A percentile compares a stretch with the other conserved stretches of the same genome.
phyloP scores from a whole-genome alignment of 2,113 vertebrate species.

The Glaucidium brasilianum region DNA sequence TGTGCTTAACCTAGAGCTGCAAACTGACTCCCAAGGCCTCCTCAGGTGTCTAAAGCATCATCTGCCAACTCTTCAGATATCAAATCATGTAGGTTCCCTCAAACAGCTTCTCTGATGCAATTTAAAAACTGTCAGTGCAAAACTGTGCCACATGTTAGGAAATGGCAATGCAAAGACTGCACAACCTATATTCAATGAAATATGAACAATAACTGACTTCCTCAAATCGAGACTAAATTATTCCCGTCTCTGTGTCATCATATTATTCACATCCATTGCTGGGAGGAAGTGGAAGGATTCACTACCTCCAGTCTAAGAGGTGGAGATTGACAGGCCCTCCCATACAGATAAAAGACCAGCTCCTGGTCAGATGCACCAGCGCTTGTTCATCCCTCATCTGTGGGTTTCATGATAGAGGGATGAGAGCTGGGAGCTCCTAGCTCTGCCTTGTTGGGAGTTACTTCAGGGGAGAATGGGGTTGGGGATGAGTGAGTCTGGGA shows the following conservation, averaged over 20 bases:
- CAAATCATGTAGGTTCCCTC: neutral
- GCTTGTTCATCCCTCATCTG: neutral
- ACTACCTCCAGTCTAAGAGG: neutral
- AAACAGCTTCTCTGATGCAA: neutral
- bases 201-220: neutral
- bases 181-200: neutral
- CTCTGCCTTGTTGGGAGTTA: neutral
- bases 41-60: neutral
- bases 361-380: fast-evolving
- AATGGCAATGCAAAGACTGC: neutral
- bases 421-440: neutral
- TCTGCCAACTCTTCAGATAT: neutral
- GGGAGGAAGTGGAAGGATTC: neutral
- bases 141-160: neutral
- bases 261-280: neutral
- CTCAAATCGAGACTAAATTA: neutral
- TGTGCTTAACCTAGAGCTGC: neutral
- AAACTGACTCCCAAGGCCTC: neutral
- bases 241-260: neutral
- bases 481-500: fast-evolving
- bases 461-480: neutral
- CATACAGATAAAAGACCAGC: neutral
- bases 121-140: neutral
- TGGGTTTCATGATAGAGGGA: neutral
- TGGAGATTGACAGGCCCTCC: neutral